phyloP scores from a whole-genome alignment of 2,888 invertebrate species.

The Andricus curvator region DNA sequence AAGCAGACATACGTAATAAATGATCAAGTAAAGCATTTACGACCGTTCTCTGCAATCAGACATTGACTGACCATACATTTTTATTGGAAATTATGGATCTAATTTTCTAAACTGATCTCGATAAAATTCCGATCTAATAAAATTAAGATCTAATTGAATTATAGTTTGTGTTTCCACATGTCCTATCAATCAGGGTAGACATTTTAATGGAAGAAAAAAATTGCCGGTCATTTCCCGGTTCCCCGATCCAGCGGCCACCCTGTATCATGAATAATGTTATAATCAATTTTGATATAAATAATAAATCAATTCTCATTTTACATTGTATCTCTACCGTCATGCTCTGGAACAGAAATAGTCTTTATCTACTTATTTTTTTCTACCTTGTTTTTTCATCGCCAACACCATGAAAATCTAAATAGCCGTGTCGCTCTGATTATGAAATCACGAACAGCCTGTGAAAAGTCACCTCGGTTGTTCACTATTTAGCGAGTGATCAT shows the following conservation, averaged over 20 bases:
- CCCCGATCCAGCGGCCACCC: too few relatives aligned
- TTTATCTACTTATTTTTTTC: constrained; percentile 1
- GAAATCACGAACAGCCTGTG: constrained; percentile 29
- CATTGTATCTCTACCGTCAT: not conserved
- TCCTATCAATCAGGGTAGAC: not conserved
- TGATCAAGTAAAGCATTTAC: not conserved
- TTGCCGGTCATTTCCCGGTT: too few relatives aligned
- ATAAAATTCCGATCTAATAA: not conserved
- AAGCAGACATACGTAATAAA: not conserved
- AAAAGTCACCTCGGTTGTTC: constrained; percentile 29
- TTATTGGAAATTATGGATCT: not conserved
- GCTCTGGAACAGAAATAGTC: not conserved
- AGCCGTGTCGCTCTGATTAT: constrained; percentile 35
- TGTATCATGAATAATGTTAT: not conserved
- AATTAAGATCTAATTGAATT: not conserved
- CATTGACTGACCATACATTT: constrained; percentile 3
- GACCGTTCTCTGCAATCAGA: not conserved
- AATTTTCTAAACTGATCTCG: not conserved
- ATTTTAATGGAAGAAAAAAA: too few relatives aligned
- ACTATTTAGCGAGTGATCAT: constrained; percentile 17
- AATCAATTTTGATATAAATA: not conserved
- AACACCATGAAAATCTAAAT: constrained; percentile 28
- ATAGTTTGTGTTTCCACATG: not conserved
- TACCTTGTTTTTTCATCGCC: not conserved
- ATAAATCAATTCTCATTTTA: not conserved